Percentiles rank a stretch among this genome's conserved stretches.
phyloP scores from a whole-genome alignment of 2,888 invertebrate species.

The Formica aserva region DNA sequence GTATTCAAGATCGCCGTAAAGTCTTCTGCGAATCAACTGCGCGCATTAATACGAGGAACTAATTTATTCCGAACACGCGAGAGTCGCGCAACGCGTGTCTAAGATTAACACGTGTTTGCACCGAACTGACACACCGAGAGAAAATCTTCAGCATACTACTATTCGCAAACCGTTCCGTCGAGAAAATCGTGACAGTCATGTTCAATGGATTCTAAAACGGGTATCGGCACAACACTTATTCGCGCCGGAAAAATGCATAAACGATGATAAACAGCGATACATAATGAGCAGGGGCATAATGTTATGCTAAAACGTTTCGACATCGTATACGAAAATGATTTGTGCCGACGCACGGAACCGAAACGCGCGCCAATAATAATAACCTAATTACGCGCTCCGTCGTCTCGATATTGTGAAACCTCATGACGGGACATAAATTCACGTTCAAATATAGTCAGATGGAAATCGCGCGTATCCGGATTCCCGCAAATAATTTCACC shows the following conservation, averaged over 20 bases:
- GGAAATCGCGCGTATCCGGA: slow-evolving; percentile 57
- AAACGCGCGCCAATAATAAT: slow-evolving; percentile 45
- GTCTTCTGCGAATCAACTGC: slow-evolving; percentile 24
- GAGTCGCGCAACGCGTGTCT: slow-evolving; percentile 24
- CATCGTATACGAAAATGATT: slow-evolving; percentile 19
- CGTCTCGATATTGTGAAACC: slow-evolving; percentile 53
- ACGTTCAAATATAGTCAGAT: slow-evolving; percentile 51
- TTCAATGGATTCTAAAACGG: slow-evolving; percentile 16
- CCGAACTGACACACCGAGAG: not conserved
- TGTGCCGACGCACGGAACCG: slow-evolving; percentile 30
- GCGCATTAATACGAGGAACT: not conserved
- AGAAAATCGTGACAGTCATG: slow-evolving; percentile 9
- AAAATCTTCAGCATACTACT: slow-evolving; percentile 1
- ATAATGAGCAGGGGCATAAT: not conserved
- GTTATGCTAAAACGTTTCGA: not conserved
- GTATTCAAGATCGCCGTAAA: slow-evolving; percentile 40
- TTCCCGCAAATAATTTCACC: slow-evolving; percentile 35
- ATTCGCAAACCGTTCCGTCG: not conserved
- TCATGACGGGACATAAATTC: slow-evolving; percentile 52
- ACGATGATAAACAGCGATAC: slow-evolving; percentile 1
- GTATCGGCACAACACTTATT: not conserved
- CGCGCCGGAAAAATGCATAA: slow-evolving; percentile 5
- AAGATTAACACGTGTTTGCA: slow-evolving; percentile 45
- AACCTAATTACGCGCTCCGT: slow-evolving; percentile 51
- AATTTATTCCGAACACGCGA: slow-evolving; percentile 48